phyloP scores from a whole-genome alignment of 2,113 vertebrate species.

The Piprites chloris region DNA sequence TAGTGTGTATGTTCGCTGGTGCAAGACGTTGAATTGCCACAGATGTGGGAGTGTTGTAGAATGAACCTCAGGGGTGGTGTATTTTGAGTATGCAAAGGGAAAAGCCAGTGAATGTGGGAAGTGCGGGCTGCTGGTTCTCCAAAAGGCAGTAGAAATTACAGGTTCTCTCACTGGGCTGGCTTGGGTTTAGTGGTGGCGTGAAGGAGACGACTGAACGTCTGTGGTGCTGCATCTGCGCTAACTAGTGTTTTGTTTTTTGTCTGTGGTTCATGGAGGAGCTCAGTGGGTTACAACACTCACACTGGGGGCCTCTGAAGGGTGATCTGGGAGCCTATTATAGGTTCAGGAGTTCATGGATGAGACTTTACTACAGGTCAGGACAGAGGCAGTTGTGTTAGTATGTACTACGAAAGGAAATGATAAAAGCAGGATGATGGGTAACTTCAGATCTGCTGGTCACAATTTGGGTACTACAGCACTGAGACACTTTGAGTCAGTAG shows the following conservation, averaged over 20 bases:
- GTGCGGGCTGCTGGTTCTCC: background rate
- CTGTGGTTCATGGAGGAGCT: background rate
- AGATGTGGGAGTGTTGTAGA: background rate
- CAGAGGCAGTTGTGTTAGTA: fast-evolving
- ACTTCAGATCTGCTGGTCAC: background rate
- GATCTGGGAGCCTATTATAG: background rate
- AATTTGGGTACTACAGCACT: fast-evolving
- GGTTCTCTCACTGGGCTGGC: background rate
- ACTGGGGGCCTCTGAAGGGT: background rate
- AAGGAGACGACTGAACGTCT: background rate
- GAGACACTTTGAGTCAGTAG: background rate
- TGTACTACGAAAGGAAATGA: background rate
- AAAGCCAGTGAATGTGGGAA: background rate
- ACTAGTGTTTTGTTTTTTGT: fast-evolving
- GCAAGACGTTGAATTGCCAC: background rate
- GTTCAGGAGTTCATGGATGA: background rate
- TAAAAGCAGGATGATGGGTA: background rate
- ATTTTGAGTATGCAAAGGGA: background rate
- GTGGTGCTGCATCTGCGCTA: fast-evolving
- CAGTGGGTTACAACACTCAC: background rate
- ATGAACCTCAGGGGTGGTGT: fast-evolving
- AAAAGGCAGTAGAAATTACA: background rate
- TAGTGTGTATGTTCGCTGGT: fast-evolving
- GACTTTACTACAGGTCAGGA: fast-evolving
- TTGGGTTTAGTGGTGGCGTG: background rate